Base-by-base conservation (phyloP, 2,113 vertebrate species). In the Rutilus rutilus region DNA sequence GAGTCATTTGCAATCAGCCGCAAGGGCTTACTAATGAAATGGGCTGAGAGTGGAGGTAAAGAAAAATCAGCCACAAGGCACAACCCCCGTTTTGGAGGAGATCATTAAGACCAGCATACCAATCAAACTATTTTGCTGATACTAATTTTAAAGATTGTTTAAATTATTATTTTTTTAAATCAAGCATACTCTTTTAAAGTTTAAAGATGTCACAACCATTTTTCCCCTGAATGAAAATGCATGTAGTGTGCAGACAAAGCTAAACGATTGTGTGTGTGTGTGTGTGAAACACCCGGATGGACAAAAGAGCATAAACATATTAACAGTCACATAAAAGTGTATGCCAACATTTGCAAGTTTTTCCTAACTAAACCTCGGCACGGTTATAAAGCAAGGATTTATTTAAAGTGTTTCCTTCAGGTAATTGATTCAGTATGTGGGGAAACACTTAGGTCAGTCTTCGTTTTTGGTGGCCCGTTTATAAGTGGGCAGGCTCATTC, bases 1-100 rank as follows among this genome's bases (percentile, higher is more conserved):
- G 60, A 85, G 75, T 85, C 84, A 85, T 85, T 69, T 78, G 84
- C 84, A 85, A 85, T 85, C 74, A 78, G 84, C 84, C 84, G 75
- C 74, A 85, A 69, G 75, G 84, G 54, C 60, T 78, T 78, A 45
- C 73, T 85, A 85, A 85, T 85, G 84, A 85, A 85, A 78, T 57
- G 75, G 60, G 75, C 47, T 50, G 64, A 67, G 77, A 78, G 62
- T 52, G 67, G 50, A 74, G 50, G 45, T 21, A 85, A 67, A 52
- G 45, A 85, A 76, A 76, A 19, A 85, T 52, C 52, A 78, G 14
- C 71, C 42, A 75, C 71, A 27, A 47, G 23, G 21, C 84, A 85
- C 42, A 78, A 45, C 59, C 47, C 76, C 27, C 74, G 67, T 85
- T 85, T 78, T 62, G 19, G 50, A 62, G 76, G 62, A 67, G 59